A percentile compares a stretch with the other conserved stretches of the same genome.
Evolutionary conservation across 1,140 invertebrate species (phyloP).

Genomic region (Bombus turneri): DNA sequence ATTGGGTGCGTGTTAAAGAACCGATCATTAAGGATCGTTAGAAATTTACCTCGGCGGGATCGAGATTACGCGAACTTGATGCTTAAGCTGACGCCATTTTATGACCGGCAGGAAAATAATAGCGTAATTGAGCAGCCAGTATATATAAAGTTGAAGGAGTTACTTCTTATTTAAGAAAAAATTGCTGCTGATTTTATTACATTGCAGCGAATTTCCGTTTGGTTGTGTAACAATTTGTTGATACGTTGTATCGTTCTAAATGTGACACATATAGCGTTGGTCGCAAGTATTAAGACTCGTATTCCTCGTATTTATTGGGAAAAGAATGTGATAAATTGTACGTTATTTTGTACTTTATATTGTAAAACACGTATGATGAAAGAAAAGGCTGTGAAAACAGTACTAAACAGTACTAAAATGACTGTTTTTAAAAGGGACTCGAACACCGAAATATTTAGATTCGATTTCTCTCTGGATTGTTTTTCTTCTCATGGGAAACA

Average conservation of each 20-base stretch:
- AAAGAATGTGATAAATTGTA: neutral
- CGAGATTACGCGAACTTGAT: neutral
- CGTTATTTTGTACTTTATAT: neutral
- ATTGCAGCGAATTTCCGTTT: neutral
- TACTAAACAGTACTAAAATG: too few relatives aligned
- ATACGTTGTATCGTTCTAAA: neutral
- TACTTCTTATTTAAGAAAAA: neutral
- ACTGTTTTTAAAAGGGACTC: neutral
- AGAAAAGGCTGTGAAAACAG: too few relatives aligned
- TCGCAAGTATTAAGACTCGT: neutral
- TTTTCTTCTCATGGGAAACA: neutral
- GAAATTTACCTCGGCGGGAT: neutral
- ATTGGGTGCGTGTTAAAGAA: constrained; percentile 13
- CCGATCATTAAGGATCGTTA: constrained; percentile 31
- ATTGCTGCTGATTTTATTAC: neutral
- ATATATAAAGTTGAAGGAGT: neutral
- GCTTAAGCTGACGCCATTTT: constrained; percentile 9
- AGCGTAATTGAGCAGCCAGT: neutral
- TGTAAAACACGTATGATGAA: too few relatives aligned
- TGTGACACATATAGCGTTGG: neutral
- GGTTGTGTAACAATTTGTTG: neutral
- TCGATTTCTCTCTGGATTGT: neutral
- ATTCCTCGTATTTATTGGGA: neutral
- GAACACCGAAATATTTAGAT: too few relatives aligned
- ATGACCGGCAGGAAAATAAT: constrained; percentile 13